Base-by-base conservation (phyloP, 2,888 invertebrate species). In the Ceratothoa steindachneri region DNA sequence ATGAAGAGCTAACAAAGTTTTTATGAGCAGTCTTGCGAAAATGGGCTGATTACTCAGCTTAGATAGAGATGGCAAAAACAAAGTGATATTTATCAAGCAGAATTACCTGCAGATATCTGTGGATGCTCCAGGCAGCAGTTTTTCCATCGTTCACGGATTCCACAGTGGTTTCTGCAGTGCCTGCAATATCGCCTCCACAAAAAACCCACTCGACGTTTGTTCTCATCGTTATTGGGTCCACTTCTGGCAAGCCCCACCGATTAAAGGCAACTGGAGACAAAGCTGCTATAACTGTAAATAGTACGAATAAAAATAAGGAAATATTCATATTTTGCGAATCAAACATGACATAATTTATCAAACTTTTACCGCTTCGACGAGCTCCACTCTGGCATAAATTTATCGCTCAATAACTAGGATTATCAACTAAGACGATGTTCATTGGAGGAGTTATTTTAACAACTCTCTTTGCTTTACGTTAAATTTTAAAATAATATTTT, bases 101-200 rank as follows among this genome's bases (percentile, higher is more conserved):
- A 19, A 29, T 73, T 76, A 92, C 93, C 88, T 97, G 95, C 80
- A 98, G 86, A 82, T 91, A 91, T 81, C 91, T 91, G 84, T 99
- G 98, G 82, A 99, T 96, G 82, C 88, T 88, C 97, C 96, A 97
- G 1, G 97, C 93, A 0, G 97, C 97, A 0, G 91, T 93, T 87
- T 99, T 99, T 31, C 99, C 99, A 85, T 99, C 99, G 83, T 99
- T 99, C 0, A 96, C 97, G 0, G 97, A 92, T 85, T 99, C 99
- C 0, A 99, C 98, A 0, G 98, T 98, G 0, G 98, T 99, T 85
- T 97, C 95, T 0, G 97, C 93, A 51, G 93, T 88, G 0, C 97
- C 97, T 0, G 94, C 97, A 60, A 97, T 84, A 85, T 99, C 98
- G 0, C 98, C 98, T 0, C 98, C 98, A 81, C 93, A 90, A 85